Evolutionary conservation across 2,113 vertebrate genomes (phyloP).

Genomic region (Illadopsis cleaveri): DNA sequence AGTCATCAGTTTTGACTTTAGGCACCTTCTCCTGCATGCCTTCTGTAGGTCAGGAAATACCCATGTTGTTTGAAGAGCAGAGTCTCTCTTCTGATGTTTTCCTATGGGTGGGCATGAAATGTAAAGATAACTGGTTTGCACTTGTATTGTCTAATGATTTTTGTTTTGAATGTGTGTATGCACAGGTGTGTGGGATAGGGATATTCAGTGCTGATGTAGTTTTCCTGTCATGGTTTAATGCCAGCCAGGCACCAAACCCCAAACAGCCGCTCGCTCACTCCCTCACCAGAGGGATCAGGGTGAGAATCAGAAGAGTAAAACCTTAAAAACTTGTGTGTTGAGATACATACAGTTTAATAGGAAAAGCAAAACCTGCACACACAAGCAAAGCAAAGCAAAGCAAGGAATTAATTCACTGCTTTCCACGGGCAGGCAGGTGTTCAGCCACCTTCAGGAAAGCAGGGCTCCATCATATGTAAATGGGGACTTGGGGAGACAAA

Average conservation of each 20-base stretch:
- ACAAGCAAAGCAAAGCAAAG: neutral
- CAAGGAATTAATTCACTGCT: neutral
- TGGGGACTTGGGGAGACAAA: neutral
- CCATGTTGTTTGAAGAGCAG: neutral
- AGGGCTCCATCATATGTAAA: neutral
- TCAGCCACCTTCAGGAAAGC: neutral
- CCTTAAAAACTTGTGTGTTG: neutral
- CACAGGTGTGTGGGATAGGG: neutral
- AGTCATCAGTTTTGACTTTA: neutral
- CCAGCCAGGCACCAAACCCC: neutral
- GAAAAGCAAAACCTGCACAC: neutral
- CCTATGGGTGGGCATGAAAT: neutral
- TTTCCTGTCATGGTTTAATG: neutral
- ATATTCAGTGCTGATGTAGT: neutral
- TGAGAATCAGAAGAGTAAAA: neutral
- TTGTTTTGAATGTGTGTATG: neutral
- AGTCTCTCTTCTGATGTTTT: neutral
- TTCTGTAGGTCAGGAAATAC: neutral
- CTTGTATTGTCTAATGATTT: neutral
- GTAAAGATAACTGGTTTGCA: neutral
- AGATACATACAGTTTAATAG: neutral
- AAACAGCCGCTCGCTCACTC: neutral
- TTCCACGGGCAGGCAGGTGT: too few species aligned
- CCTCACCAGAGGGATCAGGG: neutral
- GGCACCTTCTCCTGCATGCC: neutral